A percentile compares a stretch with the other conserved stretches of the same genome.
Conservation (phyloP, 2,113 vertebrate genomes). For the Opisthocomus hoazin region DNA sequence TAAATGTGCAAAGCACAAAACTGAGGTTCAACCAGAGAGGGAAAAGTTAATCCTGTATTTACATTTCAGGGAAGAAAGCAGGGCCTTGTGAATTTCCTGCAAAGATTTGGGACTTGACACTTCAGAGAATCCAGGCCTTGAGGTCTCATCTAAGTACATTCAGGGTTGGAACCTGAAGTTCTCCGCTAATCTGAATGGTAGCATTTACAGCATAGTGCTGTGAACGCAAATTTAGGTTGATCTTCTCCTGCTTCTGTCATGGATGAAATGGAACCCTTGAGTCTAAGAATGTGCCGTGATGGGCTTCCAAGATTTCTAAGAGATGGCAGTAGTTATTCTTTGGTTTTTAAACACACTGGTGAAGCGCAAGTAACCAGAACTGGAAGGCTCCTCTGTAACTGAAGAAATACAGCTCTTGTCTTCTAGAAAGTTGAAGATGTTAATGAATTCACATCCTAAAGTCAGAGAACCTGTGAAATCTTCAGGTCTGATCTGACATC, state of each 20-base stretch:
- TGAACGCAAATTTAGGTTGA: background rate
- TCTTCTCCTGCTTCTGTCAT: background rate
- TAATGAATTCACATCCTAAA: background rate
- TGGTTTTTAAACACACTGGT: background rate
- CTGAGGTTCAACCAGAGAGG: fast-evolving
- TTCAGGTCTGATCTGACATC: background rate
- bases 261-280: background rate
- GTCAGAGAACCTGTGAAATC: background rate
- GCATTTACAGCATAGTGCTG: background rate
- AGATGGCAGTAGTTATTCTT: background rate
- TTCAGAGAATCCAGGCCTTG: background rate
- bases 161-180: background rate
- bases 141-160: background rate
- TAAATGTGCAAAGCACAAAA: background rate
- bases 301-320: background rate
- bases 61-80: background rate
- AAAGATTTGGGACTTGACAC: background rate
- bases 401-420: background rate
- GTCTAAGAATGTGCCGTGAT: background rate
- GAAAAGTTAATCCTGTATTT: background rate
- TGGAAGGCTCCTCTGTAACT: background rate
- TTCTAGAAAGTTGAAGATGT: background rate
- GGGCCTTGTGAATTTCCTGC: background rate
- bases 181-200: background rate
- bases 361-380: background rate